A percentile compares a stretch with the other conserved stretches of the same genome.
Evolutionary conservation across 2,797 vertebrate genomes (phyloP).

Genomic region (Ctenopoma kingsleyae): DNA sequence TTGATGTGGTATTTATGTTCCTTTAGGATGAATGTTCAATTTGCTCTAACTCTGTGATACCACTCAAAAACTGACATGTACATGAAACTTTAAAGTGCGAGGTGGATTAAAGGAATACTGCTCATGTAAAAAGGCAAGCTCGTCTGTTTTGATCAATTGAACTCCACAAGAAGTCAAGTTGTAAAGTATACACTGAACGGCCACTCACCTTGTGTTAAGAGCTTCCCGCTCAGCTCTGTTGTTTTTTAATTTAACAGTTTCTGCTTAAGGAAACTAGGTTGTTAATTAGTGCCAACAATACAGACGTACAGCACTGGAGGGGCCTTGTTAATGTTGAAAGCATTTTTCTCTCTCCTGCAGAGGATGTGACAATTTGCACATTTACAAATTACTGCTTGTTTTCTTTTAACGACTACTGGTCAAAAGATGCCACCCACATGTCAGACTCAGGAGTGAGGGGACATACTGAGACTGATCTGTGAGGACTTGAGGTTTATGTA

Average conservation of each 20-base stretch:
- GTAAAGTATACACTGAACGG: conserved; percentile 41
- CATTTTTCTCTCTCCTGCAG: conserved; percentile 59
- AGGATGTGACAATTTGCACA: conserved; percentile 49
- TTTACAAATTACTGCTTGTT: conserved; percentile 52
- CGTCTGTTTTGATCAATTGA: conserved; percentile 29
- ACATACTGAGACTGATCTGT: conserved; percentile 12
- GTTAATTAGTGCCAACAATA: conserved; percentile 78
- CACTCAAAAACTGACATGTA: conserved; percentile 59
- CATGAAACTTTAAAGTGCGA: conserved; percentile 66
- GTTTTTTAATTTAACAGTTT: conserved; percentile 68
- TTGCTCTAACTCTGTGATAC: conserved; percentile 51
- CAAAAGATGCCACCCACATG: conserved; percentile 27
- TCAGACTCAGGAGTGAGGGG: conserved; percentile 9
- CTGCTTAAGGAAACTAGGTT: conserved; percentile 68
- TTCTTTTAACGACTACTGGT: conserved; percentile 28
- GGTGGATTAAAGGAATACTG: conserved; percentile 34
- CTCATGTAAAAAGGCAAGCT: conserved; percentile 1
- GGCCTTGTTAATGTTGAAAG: conserved; percentile 76
- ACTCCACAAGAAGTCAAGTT: conserved; percentile 44
- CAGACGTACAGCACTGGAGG: conserved; percentile 43
- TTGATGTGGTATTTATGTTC: conserved; percentile 69
- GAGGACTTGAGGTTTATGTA: too few relatives aligned
- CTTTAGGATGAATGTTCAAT: conserved; percentile 63
- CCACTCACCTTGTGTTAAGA: conserved; percentile 52
- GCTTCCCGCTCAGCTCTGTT: conserved; percentile 49